phyloP scores from a whole-genome alignment of 2,888 invertebrate species.

The Augochlorella aurata region DNA sequence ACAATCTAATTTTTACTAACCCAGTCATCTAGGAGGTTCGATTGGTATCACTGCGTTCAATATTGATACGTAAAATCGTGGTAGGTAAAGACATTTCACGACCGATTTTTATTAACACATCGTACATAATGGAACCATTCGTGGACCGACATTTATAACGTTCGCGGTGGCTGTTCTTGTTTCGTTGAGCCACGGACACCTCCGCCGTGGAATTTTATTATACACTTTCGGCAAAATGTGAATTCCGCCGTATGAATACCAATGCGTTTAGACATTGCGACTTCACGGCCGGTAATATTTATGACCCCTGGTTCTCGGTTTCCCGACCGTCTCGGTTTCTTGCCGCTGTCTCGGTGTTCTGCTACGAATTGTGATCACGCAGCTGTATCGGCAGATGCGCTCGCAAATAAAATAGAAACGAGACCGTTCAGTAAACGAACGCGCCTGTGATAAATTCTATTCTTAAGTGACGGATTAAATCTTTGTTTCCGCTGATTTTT shows the following conservation, averaged over 20 bases:
- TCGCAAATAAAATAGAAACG: conserved; percentile 13
- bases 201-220: conserved; percentile 46
- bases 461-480: neutral
- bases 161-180: conserved; percentile 17
- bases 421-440: neutral
- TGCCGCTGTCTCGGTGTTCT: conserved; percentile 5
- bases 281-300: conserved; percentile 41
- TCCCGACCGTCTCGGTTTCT: conserved; percentile 11
- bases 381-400: conserved; percentile 14
- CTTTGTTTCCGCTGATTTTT: neutral
- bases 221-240: conserved; percentile 48
- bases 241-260: conserved; percentile 45
- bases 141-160: conserved; percentile 28
- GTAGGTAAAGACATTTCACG: neutral
- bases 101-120: conserved; percentile 23
- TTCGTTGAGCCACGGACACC: conserved; percentile 25
- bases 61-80: neutral
- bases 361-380: conserved; percentile 18
- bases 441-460: neutral
- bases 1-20: too few relatives aligned
- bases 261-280: conserved; percentile 47
- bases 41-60: too few relatives aligned
- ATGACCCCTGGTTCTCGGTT: conserved; percentile 6
- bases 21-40: too few relatives aligned
- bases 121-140: neutral